These are phyloP conservation scores for Xylocopa sonorina DNA, from an alignment of 1,140 invertebrate genomes.

Conservation along the genomic window DNA sequence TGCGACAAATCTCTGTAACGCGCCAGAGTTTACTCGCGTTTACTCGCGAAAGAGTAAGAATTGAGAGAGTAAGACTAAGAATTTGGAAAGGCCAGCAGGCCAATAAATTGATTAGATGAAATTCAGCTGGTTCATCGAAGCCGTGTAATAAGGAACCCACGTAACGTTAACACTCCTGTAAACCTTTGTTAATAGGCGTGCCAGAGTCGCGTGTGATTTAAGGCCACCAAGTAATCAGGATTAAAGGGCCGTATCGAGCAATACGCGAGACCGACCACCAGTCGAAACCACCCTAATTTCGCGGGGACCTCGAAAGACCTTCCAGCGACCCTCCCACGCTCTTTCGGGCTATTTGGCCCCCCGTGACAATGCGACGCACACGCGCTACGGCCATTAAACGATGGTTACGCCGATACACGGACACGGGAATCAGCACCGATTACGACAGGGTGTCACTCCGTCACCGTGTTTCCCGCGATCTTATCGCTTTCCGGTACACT, in stretches of 20 bases:
- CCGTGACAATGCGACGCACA: slow-evolving; percentile 60
- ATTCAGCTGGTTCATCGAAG: background rate
- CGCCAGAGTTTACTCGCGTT: no score
- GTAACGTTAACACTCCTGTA: slow-evolving; percentile 4
- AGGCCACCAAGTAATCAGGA: slow-evolving; percentile 20
- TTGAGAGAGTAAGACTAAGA: no score
- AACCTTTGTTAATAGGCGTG: slow-evolving; percentile 35
- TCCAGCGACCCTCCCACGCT: slow-evolving; percentile 62
- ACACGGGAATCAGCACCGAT: slow-evolving; percentile 49
- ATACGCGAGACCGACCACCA: slow-evolving; percentile 34
- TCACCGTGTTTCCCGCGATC: slow-evolving; percentile 58
- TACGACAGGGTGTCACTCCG: slow-evolving; percentile 42
- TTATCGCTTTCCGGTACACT: slow-evolving; percentile 25
- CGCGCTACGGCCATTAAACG: slow-evolving; percentile 62
- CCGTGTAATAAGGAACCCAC: background rate
- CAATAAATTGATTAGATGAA: background rate
- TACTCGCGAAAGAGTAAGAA: no score
- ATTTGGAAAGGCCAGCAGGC: no score
- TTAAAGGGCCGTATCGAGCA: slow-evolving; percentile 40
- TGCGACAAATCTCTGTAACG: no score
- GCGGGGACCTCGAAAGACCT: slow-evolving; percentile 42
- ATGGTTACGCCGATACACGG: slow-evolving; percentile 63
- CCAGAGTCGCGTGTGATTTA: slow-evolving; percentile 37
- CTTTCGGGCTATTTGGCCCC: slow-evolving; percentile 49
- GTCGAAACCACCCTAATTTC: slow-evolving; percentile 61